Conservation (phyloP, 2,888 invertebrate species). For the Craniophora ligustri region DNA sequence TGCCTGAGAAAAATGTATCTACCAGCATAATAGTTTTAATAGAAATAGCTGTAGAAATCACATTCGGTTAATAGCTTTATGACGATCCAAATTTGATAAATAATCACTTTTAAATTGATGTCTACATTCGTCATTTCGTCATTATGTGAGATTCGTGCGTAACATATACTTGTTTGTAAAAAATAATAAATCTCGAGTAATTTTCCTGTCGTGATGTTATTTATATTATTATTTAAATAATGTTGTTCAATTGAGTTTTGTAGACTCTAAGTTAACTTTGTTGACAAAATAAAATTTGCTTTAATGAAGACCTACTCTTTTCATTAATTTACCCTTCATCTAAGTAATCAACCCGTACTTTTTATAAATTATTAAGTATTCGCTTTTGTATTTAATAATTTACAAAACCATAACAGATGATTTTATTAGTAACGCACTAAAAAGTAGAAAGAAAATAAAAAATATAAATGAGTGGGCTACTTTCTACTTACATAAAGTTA, state of each 20-base stretch:
- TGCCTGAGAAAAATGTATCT: conserved; percentile 83
- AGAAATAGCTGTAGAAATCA: conserved; percentile 48
- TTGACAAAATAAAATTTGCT: no score
- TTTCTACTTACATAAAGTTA: no score
- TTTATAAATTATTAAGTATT: no score
- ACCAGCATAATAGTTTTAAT: conserved; percentile 55
- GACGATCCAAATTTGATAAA: conserved; percentile 27
- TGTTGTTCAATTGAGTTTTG: background rate
- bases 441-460: no score
- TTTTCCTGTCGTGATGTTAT: conserved; percentile 4
- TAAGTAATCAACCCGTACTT: no score
- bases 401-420: no score
- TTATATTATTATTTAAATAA: conserved; percentile 20
- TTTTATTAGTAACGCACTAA: no score
- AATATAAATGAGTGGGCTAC: no score
- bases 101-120: conserved; percentile 33
- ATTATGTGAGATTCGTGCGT: conserved; percentile 9
- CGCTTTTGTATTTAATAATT: no score
- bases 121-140: conserved; percentile 34
- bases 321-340: no score
- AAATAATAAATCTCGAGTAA: background rate
- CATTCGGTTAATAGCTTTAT: conserved; percentile 32
- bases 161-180: conserved; percentile 4
- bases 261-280: no score
- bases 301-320: no score